Evolutionary conservation across 1,140 invertebrate species (phyloP), one percentile per base, ranked within the genome.

Genomic region (Pseudomyrmex cubaensis): DNA sequence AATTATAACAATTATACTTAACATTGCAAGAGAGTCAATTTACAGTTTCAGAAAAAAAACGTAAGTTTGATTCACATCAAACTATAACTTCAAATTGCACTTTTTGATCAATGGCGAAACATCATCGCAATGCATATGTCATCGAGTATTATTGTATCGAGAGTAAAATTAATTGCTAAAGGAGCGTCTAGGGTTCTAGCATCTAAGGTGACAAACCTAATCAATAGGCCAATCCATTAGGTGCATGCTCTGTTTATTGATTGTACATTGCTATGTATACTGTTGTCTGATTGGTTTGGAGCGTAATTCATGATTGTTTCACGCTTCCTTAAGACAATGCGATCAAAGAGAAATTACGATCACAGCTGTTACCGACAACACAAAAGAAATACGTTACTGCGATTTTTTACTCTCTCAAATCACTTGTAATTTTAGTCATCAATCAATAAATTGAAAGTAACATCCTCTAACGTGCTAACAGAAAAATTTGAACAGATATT

Each of bases 151-250:
- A 12, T 25, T 59, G 15, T 35, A 59, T 56, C 2, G 1, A 3
- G 54, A n/a, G 8, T 17, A 17, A 56, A 10, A 17, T 52, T 4
- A 66, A 57, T 10, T 12, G 12, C 44, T 61, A 50, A 59, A 22
- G 66, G 15, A 15, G 44, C 15, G 35, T 78, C 52, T 7, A 69
- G 10, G 48, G 10, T 15, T 44, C 54, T 67, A 70, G 48, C 76
- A 35, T 35, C 13, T 44, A 25, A 77, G 22, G 15, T 77, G 80
- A 78, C 74, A 67, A 72, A 75, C 62, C 48, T 85, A 86, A 88
- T 89, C 87, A 85, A 88, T 74, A 76, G 63, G 61, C 63, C 59
- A 82, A 84, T 88, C 69, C 25, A 89, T 88, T 86, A 84, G 61
- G 44, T 44, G 77, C 8, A 82, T 59, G 57, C 8, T 52, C 20